A percentile compares a stretch with the other conserved stretches of the same genome.
These are phyloP conservation scores for Calyptomena viridis DNA, from an alignment of 2,113 vertebrate species.

Conservation along the genomic window DNA sequence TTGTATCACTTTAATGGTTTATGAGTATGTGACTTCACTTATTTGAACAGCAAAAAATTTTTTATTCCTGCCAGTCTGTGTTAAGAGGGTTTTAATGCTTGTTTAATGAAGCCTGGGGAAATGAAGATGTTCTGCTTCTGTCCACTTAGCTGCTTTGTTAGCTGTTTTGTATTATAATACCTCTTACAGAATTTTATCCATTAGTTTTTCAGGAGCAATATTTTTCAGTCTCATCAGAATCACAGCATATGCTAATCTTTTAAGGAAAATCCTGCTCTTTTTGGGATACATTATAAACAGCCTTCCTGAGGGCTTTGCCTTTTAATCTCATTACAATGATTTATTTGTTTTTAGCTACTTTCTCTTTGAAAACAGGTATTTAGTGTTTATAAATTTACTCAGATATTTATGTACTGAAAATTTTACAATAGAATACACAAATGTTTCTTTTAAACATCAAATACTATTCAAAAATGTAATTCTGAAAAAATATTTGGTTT, in stretches of 20 bases:
- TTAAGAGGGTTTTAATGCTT: not conserved
- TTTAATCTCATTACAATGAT: slow-evolving; percentile 4
- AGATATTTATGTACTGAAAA: not conserved
- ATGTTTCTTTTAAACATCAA: not conserved
- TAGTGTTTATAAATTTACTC: not conserved
- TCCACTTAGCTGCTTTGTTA: not conserved
- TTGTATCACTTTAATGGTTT: not conserved
- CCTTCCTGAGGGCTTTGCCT: not conserved
- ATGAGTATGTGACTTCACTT: not conserved
- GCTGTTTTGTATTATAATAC: not conserved
- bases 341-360: not conserved
- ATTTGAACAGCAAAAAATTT: not conserved
- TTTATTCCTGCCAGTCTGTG: not conserved
- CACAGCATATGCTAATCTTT: not conserved
- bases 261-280: not conserved
- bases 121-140: not conserved
- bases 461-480: not conserved
- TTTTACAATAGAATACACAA: not conserved
- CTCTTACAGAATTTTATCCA: not conserved
- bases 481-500: not conserved
- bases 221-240: not conserved
- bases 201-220: not conserved
- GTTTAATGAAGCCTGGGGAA: not conserved
- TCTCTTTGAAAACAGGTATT: not conserved
- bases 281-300: not conserved